Conservation (phyloP, 2,888 invertebrate species). For the Eupithecia pulchellata region DNA sequence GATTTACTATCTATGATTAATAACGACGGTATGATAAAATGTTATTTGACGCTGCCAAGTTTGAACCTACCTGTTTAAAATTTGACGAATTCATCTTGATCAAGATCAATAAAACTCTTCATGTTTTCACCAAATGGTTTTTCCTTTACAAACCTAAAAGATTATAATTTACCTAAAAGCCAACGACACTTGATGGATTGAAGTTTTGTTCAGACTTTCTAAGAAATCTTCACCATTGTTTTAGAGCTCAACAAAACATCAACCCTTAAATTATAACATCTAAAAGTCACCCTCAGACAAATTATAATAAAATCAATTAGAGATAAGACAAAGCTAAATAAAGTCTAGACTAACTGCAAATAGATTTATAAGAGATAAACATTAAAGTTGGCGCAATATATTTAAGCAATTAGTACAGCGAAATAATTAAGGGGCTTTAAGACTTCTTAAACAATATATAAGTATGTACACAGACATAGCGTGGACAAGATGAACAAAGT, state of each 20-base stretch:
- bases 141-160: slow-evolving; percentile 1
- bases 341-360: slow-evolving; percentile 46
- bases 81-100: neutral
- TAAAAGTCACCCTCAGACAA: slow-evolving; percentile 22
- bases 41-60: neutral
- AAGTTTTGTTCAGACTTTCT: slow-evolving; percentile 9
- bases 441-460: neutral
- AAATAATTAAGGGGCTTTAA: slow-evolving; percentile 38
- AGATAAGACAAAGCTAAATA: slow-evolving; percentile 45
- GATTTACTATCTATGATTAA: no score
- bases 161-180: slow-evolving; percentile 14
- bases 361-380: slow-evolving; percentile 45
- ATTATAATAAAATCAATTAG: slow-evolving; percentile 51
- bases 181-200: slow-evolving; percentile 16
- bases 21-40: no score
- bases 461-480: neutral
- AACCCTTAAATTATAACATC: slow-evolving; percentile 23
- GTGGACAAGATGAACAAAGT: slow-evolving; percentile 4
- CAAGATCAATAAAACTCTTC: neutral
- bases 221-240: slow-evolving; percentile 18
- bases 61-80: neutral
- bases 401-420: slow-evolving; percentile 37
- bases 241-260: slow-evolving; percentile 14
- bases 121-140: neutral
- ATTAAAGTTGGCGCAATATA: slow-evolving; percentile 47